phyloP scores from a whole-genome alignment of 2,888 invertebrate species.

The Malthinus seriepunctatus region DNA sequence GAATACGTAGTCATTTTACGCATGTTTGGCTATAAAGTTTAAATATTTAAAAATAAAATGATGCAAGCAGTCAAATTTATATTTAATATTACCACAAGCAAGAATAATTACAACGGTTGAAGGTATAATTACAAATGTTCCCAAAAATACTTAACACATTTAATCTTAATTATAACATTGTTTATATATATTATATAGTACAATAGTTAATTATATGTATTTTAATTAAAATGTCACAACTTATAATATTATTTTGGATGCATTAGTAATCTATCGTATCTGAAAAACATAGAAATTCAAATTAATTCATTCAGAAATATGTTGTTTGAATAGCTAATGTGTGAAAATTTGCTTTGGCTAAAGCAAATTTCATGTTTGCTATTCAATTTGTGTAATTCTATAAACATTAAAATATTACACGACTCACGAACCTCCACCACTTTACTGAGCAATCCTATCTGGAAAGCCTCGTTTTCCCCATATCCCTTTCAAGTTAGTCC shows the following conservation, averaged over 20 bases:
- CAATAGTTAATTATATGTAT: slow-evolving; percentile 34
- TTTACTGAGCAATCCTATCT: slow-evolving; percentile 39
- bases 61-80: slow-evolving; percentile 28
- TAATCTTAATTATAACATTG: slow-evolving; percentile 37
- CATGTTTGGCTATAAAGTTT: no score
- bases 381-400: background rate
- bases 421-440: slow-evolving; percentile 32
- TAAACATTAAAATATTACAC: slow-evolving; percentile 3
- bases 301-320: background rate
- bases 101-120: slow-evolving; percentile 38
- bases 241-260: slow-evolving; percentile 32
- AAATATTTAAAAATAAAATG: background rate
- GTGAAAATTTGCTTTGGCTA: background rate
- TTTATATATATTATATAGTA: slow-evolving; percentile 35
- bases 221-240: slow-evolving; percentile 28
- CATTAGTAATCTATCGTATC: slow-evolving; percentile 29
- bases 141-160: slow-evolving; percentile 47
- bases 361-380: background rate
- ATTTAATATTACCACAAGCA: slow-evolving; percentile 33
- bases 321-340: background rate
- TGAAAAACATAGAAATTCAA: slow-evolving; percentile 21
- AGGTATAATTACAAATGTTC: slow-evolving; percentile 47
- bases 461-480: slow-evolving; percentile 71
- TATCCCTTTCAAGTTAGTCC: slow-evolving; percentile 78
- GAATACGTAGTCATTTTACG: no score